Evolutionary conservation across 2,113 vertebrate genomes (phyloP).

Genomic region (Ictalurus furcatus): DNA sequence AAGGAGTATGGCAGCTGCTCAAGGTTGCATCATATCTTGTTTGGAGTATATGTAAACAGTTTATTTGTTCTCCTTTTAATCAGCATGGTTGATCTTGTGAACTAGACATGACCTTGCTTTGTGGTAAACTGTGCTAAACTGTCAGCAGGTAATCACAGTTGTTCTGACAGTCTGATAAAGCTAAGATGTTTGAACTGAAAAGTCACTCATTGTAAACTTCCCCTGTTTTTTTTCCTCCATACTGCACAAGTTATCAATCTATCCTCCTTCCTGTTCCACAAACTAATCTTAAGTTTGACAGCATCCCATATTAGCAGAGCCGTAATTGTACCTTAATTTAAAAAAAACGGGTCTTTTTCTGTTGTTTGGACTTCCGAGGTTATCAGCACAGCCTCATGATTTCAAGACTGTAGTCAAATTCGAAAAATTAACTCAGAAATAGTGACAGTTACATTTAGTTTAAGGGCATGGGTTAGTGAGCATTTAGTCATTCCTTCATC

Average conservation of each 20-base stretch:
- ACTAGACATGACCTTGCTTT: conserved; percentile 27
- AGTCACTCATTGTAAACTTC: conserved; percentile 18
- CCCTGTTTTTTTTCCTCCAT: conserved; percentile 2
- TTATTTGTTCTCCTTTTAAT: conserved; percentile 4
- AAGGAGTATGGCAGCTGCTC: conserved; percentile 1
- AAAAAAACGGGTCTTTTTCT: neutral
- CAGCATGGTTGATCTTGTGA: neutral
- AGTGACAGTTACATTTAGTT: neutral
- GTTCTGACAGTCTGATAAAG: conserved; percentile 42
- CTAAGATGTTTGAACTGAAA: conserved; percentile 51
- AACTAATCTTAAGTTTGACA: conserved; percentile 49
- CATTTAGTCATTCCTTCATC: neutral
- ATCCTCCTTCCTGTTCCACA: conserved; percentile 52
- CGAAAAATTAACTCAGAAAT: neutral
- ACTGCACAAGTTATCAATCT: conserved; percentile 46
- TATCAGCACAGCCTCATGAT: neutral
- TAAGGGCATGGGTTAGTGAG: neutral
- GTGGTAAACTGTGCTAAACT: neutral
- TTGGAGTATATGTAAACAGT: conserved; percentile 9
- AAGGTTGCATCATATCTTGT: neutral
- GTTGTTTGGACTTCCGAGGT: neutral
- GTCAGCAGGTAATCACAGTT: neutral
- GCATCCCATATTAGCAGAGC: conserved; percentile 15
- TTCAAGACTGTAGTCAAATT: neutral
- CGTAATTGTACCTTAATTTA: neutral